Conservation (phyloP, 2,888 invertebrate genomes). For the Drosophila tanythrix region DNA sequence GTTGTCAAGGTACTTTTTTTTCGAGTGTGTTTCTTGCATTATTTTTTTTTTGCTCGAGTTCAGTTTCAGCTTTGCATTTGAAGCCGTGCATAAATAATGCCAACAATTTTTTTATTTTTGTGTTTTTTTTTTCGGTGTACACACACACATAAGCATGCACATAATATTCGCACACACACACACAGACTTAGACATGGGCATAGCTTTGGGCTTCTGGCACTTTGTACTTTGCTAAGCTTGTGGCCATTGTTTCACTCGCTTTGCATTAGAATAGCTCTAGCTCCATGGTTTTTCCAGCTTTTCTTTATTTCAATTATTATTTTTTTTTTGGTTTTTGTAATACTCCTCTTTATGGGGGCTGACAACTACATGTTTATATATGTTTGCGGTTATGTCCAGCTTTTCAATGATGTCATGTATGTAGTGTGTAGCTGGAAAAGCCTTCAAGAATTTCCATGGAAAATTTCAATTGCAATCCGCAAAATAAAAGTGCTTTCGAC, state of each 20-base stretch:
- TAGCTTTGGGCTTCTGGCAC: conserved; percentile 32
- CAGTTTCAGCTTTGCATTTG: conserved; percentile 67
- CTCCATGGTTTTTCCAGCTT: conserved; percentile 29
- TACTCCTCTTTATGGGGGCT: conserved; percentile 10
- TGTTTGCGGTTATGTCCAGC: neutral
- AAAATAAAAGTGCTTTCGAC: neutral
- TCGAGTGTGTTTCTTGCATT: conserved; percentile 4
- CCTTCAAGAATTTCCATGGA: neutral
- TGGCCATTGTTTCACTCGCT: conserved; percentile 40
- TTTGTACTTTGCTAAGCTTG: conserved; percentile 42
- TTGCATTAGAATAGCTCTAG: conserved; percentile 39
- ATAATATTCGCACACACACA: conserved; percentile 13
- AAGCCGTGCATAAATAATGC: conserved; percentile 75
- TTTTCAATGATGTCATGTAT: conserved; percentile 20
- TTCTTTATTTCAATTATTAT: conserved; percentile 1
- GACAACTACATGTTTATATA: neutral
- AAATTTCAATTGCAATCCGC: neutral
- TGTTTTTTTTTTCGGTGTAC: conserved; percentile 53
- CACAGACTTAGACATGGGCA: conserved; percentile 2
- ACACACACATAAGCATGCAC: neutral
- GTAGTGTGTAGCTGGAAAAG: neutral
- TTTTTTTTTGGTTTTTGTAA: neutral
- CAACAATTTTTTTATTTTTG: conserved; percentile 4
- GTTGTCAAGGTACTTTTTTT: conserved; percentile 67
- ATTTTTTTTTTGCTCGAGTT: conserved; percentile 46